Evolutionary conservation across 2,888 invertebrate species (phyloP).

Genomic region (Oeneis ivallda): DNA sequence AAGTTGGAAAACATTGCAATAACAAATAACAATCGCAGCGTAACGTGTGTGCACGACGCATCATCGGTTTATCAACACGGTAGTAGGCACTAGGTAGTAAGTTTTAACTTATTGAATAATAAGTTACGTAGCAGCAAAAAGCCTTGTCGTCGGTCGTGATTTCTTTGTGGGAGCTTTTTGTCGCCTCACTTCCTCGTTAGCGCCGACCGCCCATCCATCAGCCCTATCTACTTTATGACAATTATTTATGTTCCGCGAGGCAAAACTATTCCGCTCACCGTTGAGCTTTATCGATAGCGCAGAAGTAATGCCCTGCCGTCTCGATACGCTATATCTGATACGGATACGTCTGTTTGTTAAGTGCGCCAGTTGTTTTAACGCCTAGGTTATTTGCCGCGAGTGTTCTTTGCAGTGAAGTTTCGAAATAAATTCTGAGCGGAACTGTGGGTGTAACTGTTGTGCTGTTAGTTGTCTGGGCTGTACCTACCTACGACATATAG

Average conservation of each 20-base stretch:
- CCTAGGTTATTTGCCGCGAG: conserved; percentile 78
- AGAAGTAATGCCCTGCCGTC: conserved; percentile 77
- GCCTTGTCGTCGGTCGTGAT: conserved; percentile 40
- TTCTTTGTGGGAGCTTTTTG: conserved; percentile 46
- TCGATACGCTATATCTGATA: conserved; percentile 79
- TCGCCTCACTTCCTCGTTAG: conserved; percentile 66
- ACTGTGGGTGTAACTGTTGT: conserved; percentile 78
- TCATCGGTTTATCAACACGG: conserved; percentile 50
- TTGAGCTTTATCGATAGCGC: conserved; percentile 81
- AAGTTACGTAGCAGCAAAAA: conserved; percentile 43
- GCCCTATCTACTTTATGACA: conserved; percentile 78
- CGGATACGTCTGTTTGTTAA: conserved; percentile 81
- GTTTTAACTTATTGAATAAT: conserved; percentile 17
- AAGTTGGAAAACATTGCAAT: conserved; percentile 48
- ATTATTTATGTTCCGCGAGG: conserved; percentile 78
- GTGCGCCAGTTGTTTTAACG: conserved; percentile 80
- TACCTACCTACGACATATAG: conserved; percentile 62
- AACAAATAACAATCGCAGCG: conserved; percentile 49
- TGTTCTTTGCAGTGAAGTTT: conserved; percentile 75
- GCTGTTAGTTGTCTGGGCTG: conserved; percentile 58
- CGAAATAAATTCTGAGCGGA: conserved; percentile 78
- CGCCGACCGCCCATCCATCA: conserved; percentile 70
- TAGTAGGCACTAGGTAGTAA: conserved; percentile 40
- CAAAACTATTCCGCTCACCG: conserved; percentile 79
- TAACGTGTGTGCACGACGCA: conserved; percentile 47